Evolutionary conservation across 2,113 vertebrate species (phyloP), one percentile per base, ranked within the genome.

Genomic region (Peucedramus taeniatus): DNA sequence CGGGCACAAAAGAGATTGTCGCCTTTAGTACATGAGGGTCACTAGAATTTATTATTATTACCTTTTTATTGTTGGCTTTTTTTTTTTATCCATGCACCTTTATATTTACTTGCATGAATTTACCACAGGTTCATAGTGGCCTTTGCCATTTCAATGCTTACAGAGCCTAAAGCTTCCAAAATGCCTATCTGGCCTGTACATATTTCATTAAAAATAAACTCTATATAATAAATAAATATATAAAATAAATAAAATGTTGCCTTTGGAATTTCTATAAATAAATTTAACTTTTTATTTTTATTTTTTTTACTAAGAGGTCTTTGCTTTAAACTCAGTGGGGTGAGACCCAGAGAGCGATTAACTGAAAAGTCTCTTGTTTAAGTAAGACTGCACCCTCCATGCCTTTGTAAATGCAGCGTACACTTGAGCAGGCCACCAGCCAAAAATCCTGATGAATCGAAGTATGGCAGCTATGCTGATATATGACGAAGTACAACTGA

Each of bases 171-270:
- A 98, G 98, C 98, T 98, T 98, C 98, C 98, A 98, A 98, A 98
- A 98, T 98, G 98, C 98, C 98, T 98, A 98, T 98, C 98, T 98
- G 98, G 98, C 98, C 98, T 98, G 98, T 98, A 98, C 98, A 98
- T 98, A 98, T 98, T 98, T 98, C 98, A 98, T 98, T 98, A 98
- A 98, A 98, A 98, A 98, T 98, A 98, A 98, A 98, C 98, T 98
- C 98, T 98, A 98, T 98, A 98, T 98, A 98, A 98, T 98, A 98
- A 98, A 98, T 98, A 98, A 98, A 98, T 98, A 98, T 98, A 98
- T 98, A 98, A 98, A 98, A 98, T 98, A 98, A 98, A 98, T 98
- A 98, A 98, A 98, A 98, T 98, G 98, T 98, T 98, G 98, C 98
- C 98, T 98, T 98, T 98, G 98, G 98, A 98, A 98, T 98, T 98